Conservation (phyloP, 2,797 vertebrate species). For the Cottoperca gobio region DNA sequence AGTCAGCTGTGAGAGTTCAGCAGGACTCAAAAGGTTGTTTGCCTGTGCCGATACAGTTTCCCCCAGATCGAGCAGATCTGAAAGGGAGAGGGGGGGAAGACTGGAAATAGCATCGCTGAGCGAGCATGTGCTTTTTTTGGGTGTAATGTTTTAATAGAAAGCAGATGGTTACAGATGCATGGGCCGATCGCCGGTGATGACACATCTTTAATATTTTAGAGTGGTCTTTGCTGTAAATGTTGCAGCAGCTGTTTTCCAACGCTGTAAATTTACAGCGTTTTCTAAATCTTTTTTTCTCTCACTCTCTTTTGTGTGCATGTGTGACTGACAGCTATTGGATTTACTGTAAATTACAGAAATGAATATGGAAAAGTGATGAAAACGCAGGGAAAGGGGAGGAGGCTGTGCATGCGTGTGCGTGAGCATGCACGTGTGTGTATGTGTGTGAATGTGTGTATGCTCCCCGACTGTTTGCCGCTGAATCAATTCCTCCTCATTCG, state of each 20-base stretch:
- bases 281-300: constrained; percentile 39
- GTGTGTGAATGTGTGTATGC: constrained; percentile 32
- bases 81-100: constrained; percentile 15
- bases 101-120: constrained; percentile 71
- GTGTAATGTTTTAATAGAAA: constrained; percentile 87
- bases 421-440: constrained; percentile 19
- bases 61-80: constrained; percentile 59
- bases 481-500: constrained; percentile 77
- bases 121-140: constrained; percentile 61
- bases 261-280: constrained; percentile 81
- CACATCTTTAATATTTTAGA: constrained; percentile 90
- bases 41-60: constrained; percentile 67
- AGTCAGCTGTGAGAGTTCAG: constrained; percentile 38
- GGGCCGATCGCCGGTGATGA: constrained; percentile 79
- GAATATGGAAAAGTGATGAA: constrained; percentile 85
- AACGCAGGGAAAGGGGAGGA: constrained; percentile 54
- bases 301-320: constrained; percentile 30
- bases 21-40: constrained; percentile 64
- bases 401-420: constrained; percentile 14
- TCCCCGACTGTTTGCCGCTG: constrained; percentile 67
- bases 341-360: constrained; percentile 89
- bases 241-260: constrained; percentile 86
- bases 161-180: constrained; percentile 85
- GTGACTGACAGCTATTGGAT: constrained; percentile 88
- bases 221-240: constrained; percentile 88